Percentiles rank a stretch among this genome's conserved stretches.
Evolutionary conservation across 2,113 vertebrate genomes (phyloP).

Genomic region (Percopsis transmontana): DNA sequence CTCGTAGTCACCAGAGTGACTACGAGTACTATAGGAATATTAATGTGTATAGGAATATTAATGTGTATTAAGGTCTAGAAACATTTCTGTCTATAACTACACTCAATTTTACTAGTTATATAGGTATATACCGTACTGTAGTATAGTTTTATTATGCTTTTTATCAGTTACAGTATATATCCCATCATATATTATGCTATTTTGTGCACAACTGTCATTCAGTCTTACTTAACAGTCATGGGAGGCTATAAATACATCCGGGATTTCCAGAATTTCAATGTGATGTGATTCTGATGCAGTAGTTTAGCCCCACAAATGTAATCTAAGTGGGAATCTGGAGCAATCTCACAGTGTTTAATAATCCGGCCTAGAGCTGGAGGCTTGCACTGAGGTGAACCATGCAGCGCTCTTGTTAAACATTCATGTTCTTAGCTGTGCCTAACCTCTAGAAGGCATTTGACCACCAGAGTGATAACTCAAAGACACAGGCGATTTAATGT

Average conservation of each 20-base stretch:
- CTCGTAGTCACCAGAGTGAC: neutral
- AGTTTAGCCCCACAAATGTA: constrained; percentile 44
- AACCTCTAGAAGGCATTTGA: constrained; percentile 67
- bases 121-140: too few species aligned
- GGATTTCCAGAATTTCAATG: constrained; percentile 37
- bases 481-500: constrained; percentile 57
- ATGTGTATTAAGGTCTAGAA: too few species aligned
- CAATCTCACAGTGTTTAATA: constrained; percentile 65
- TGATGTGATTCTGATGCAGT: constrained; percentile 35
- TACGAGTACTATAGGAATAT: neutral
- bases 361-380: constrained; percentile 67
- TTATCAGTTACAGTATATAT: too few species aligned
- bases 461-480: constrained; percentile 64
- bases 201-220: neutral
- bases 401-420: constrained; percentile 73
- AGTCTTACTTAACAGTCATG: neutral
- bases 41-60: neutral
- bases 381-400: constrained; percentile 66
- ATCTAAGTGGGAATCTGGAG: constrained; percentile 57
- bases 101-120: too few species aligned
- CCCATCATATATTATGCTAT: too few species aligned
- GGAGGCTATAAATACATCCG: constrained; percentile 31
- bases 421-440: constrained; percentile 67
- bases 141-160: too few species aligned
- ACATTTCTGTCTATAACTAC: too few species aligned